A percentile compares a stretch with the other conserved stretches of the same genome.
Conservation (phyloP, 2,888 invertebrate genomes). For the Xestoiulus laeticollis region DNA sequence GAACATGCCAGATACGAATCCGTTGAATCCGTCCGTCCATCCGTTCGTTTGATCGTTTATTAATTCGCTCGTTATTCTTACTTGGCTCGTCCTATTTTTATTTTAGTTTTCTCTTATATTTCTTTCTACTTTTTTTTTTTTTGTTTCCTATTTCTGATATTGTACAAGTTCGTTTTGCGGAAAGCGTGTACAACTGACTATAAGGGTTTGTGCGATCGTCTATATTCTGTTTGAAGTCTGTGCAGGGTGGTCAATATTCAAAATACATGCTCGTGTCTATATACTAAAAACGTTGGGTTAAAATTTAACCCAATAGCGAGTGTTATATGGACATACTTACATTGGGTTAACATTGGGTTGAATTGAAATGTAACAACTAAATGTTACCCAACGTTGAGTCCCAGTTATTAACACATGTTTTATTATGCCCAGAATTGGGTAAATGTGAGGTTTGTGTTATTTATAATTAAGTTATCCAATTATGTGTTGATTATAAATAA, state of each 20-base stretch:
- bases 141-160: background rate
- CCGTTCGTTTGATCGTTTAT: constrained; percentile 41
- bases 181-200: constrained; percentile 1
- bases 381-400: too few relatives aligned
- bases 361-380: too few relatives aligned
- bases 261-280: too few relatives aligned
- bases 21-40: constrained; percentile 46
- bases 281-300: too few relatives aligned
- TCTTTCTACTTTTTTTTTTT: background rate
- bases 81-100: background rate
- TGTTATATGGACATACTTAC: too few relatives aligned
- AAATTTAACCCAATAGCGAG: too few relatives aligned
- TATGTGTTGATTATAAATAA: too few relatives aligned
- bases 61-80: constrained; percentile 19
- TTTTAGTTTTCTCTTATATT: background rate
- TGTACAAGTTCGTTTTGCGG: background rate
- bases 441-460: too few relatives aligned
- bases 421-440: too few relatives aligned
- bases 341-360: too few relatives aligned
- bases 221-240: background rate
- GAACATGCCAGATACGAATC: constrained; percentile 44
- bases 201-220: constrained; percentile 23
- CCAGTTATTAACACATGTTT: too few relatives aligned
- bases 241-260: background rate
- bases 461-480: too few relatives aligned